phyloP scores from a whole-genome alignment of 2,797 vertebrate genomes.

The Gallinago stenura region DNA sequence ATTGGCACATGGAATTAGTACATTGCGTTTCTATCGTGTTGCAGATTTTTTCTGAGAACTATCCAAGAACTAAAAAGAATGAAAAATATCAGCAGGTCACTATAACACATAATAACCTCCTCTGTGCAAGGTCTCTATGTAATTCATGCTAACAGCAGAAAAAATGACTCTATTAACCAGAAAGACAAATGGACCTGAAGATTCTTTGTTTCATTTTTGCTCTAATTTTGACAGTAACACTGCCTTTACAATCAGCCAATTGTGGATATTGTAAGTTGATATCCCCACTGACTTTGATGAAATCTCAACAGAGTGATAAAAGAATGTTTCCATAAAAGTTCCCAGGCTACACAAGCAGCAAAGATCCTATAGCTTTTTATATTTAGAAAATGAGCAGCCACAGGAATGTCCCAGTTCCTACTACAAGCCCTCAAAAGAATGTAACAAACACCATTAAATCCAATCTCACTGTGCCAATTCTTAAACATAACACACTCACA shows the following conservation, averaged over 20 bases:
- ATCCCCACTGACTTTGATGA: neutral
- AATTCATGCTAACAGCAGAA: constrained; percentile 83
- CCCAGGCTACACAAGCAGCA: neutral
- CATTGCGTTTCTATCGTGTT: neutral
- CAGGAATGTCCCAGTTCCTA: neutral
- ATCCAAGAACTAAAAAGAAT: constrained; percentile 82
- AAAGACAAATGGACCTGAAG: constrained; percentile 40
- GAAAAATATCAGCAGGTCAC: constrained; percentile 84
- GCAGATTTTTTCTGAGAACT: constrained; percentile 81
- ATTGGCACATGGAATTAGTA: neutral
- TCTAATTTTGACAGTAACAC: neutral
- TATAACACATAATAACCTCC: constrained; percentile 79
- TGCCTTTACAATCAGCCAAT: neutral
- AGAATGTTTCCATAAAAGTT: neutral
- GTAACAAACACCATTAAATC: neutral
- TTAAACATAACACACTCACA: neutral
- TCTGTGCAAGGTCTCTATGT: constrained; percentile 83
- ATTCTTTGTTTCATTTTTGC: neutral
- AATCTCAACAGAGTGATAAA: neutral
- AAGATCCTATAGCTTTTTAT: neutral
- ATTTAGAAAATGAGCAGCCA: neutral
- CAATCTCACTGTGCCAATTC: neutral
- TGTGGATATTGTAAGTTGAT: neutral
- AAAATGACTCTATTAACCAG: constrained; percentile 73
- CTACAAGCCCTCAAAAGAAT: neutral